Conservation (phyloP, 37 sponge, comb jelly and placozoan species). For the Spongia lamella region DNA sequence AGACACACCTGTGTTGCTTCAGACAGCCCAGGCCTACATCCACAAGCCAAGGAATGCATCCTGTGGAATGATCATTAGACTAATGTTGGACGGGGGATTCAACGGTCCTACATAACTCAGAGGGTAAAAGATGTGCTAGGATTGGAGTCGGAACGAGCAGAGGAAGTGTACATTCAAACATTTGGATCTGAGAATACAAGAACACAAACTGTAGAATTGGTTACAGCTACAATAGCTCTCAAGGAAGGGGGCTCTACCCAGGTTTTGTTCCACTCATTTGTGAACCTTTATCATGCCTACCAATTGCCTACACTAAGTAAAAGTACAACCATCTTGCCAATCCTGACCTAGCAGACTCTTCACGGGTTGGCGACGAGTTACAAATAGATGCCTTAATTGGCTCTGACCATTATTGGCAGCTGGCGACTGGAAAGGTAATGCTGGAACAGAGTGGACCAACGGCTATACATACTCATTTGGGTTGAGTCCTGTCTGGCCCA, state of each 20-base stretch:
- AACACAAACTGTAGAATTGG: not conserved
- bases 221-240: no score
- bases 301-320: not conserved
- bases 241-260: no score
- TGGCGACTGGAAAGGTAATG: slow-evolving; percentile 15
- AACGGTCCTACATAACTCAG: slow-evolving; percentile 33
- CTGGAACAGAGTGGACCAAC: slow-evolving; percentile 1
- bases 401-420: slow-evolving; percentile 16
- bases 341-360: not conserved
- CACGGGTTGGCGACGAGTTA: slow-evolving; percentile 1
- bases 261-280: slow-evolving; percentile 13
- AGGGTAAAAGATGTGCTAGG: no score
- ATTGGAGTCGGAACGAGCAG: not conserved
- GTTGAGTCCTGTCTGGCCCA: slow-evolving; percentile 25
- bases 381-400: no score
- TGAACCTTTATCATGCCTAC: not conserved
- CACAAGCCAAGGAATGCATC: no score
- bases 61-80: no score
- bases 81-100: slow-evolving; percentile 4
- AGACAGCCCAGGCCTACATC: no score
- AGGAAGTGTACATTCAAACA: slow-evolving; percentile 6
- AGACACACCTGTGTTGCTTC: no score
- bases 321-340: not conserved
- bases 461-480: slow-evolving; percentile 11
- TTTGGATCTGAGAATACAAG: slow-evolving; percentile 15